Base-by-base conservation (phyloP, 1,140 invertebrate genomes). In the Musca vetustissima region DNA sequence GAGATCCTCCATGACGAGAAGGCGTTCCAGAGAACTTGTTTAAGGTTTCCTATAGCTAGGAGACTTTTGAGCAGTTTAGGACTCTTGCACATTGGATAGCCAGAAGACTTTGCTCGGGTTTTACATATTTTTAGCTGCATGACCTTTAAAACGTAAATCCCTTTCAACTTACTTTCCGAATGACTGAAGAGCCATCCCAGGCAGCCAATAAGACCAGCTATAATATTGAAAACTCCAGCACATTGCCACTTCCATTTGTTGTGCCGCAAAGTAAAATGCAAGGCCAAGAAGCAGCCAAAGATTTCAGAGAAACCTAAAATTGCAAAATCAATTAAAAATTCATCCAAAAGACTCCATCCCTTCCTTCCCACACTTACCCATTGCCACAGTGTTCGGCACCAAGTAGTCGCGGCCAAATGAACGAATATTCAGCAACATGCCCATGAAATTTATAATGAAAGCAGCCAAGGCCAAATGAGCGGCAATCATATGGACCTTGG, bases 401-500 rank as follows among this genome's bases (percentile, higher is more conserved):
- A 84, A 68, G 71, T 83, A 81, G 53, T 80, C 71, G 19, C 83
- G 66, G 4, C 83, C 83, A 70, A 83, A 83, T 3, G 82, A 80
- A 53, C 83, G 71, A 8, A 84, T 82, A 66, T 84, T 84, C 4
- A 84, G 70, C 64, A 84, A 55, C 73, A 83, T 81, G 25, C 81
- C 83, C 76, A 83, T 84, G 68, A 83, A 84, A 50, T 79, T 81
- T 17, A 83, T 83, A 13, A 83, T 76, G 49, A 79, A 83, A 17
- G 82, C 74, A 19, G 82, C 77, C 73, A 78, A 73, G 0, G 82
- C 77, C 50, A 81, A 67, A 55, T 81, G 74, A 2, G 81, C 74
- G 0, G 80, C 75, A 15, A 84, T 50, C 71, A 84, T 75, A 52
- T 78, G 78, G 14, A 71, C 76, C 59, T 75, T 75, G 21, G 77